Conservation (phyloP, 2,797 vertebrate genomes). For the Xenentodon cancila region DNA sequence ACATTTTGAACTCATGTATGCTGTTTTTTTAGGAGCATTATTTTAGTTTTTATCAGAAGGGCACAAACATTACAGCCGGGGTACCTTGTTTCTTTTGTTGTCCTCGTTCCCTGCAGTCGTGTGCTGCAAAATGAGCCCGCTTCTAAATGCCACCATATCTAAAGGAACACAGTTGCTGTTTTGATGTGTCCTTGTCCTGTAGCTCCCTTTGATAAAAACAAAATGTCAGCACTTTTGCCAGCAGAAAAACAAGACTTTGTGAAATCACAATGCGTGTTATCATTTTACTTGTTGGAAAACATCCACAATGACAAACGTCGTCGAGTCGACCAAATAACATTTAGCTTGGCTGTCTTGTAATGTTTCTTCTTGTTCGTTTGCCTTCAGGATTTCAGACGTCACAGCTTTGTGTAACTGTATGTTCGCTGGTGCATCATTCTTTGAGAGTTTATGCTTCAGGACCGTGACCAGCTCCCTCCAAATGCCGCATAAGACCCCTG, state of each 20-base stretch:
- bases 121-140: constrained; percentile 21
- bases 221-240: background rate
- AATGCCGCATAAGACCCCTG: background rate
- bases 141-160: constrained; percentile 43
- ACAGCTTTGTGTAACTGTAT: background rate
- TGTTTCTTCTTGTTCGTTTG: background rate
- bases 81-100: background rate
- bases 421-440: constrained; percentile 9
- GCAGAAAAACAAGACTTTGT: too few relatives aligned
- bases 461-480: background rate
- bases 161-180: background rate
- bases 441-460: background rate
- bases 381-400: constrained; percentile 10
- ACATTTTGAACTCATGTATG: constrained; percentile 43
- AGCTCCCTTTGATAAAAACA: background rate
- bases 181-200: constrained; percentile 9
- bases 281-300: background rate
- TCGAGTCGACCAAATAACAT: too few relatives aligned
- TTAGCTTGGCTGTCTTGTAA: background rate
- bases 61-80: constrained; percentile 10
- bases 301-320: background rate
- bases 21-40: constrained; percentile 21
- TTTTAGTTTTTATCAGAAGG: too few relatives aligned
- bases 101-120: background rate
- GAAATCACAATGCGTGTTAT: background rate